Evolutionary conservation across 2,888 invertebrate species (phyloP), one percentile per base, ranked within the genome.

Genomic region (Nycteola revayana): DNA sequence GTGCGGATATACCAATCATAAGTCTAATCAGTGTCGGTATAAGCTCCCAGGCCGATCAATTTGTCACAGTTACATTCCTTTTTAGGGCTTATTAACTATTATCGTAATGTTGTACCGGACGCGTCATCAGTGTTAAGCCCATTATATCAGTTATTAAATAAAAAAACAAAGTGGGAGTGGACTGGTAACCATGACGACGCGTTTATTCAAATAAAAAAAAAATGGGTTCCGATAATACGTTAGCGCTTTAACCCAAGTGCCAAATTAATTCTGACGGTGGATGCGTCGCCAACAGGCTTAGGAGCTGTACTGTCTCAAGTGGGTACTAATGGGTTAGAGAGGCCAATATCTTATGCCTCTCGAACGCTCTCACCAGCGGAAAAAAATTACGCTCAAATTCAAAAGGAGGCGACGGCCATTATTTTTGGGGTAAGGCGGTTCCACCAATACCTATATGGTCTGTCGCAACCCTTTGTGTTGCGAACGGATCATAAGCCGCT

Each of bases 351-450:
- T 0, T 42, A 14, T 9, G 39, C 32, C 6, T 34, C 34, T n/a
- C 20, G 28, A 1, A 34, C 34, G 10, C 7, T 54, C 4, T 45
- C 28, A 7, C 0, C 42, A 7, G 49, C 51, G 1, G 56, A 56
- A 21, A 53, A 43, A 23, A 31, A 28, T 1, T 59, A 60, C 17
- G 36, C 55, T 4, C 59, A 60, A 25, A 53, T 62, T 4, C 51
- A 57, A 37, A 58, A 55, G 10, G 57, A 62, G 21, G 62, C 60
- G 0, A 56, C 56, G 0, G 59, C 57, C 3, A 60, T 53, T 23
- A 46, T 58, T 8, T 57, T 49, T 22, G 55, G 52, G 0, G 49
- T 56, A 1, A 27, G 51, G 0, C 36, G 44, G 1, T 55, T 41
- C 9, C 58, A 56, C 11, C 55, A 57, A 21, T 58, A 53, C 26